These are phyloP conservation scores for Zoroaster sp. DNA, from an alignment of 53 echinoderm and acorn worm genomes.

Conservation along the genomic window DNA sequence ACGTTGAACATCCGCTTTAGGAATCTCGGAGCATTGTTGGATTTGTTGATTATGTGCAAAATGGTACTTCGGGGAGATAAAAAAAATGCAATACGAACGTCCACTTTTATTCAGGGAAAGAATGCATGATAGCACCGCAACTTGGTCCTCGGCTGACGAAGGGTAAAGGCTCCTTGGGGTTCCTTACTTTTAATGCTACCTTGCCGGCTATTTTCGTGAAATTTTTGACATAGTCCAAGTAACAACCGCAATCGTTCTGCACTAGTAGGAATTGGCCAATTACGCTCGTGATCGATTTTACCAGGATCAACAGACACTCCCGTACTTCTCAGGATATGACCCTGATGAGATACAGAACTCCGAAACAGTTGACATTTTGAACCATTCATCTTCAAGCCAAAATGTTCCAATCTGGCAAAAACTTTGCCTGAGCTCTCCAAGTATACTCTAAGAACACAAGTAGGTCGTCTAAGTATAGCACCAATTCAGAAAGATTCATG, in stretches of 20 bases:
- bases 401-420: neutral
- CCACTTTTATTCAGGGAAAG: neutral
- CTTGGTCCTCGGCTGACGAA: neutral
- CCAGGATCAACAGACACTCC: conserved; percentile 34
- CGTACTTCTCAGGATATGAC: conserved; percentile 9
- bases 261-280: conserved; percentile 26
- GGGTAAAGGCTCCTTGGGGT: neutral
- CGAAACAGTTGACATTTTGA: neutral
- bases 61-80: too few species aligned
- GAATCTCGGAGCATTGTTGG: too few species aligned
- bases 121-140: too few species aligned
- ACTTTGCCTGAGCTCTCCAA: neutral
- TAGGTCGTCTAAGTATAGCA: conserved; percentile 13
- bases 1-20: too few species aligned
- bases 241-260: conserved; percentile 26
- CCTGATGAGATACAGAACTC: conserved; percentile 13
- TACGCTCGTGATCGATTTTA: neutral
- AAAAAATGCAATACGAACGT: neutral
- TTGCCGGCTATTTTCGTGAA: conserved; percentile 7
- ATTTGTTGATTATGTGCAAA: too few species aligned
- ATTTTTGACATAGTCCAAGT: conserved; percentile 22
- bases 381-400: conserved; percentile 5
- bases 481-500: too few species aligned
- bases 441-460: conserved; percentile 1
- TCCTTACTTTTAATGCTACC: neutral